Base-by-base conservation (phyloP, 2,888 invertebrate genomes). In the Cenopis cana region DNA sequence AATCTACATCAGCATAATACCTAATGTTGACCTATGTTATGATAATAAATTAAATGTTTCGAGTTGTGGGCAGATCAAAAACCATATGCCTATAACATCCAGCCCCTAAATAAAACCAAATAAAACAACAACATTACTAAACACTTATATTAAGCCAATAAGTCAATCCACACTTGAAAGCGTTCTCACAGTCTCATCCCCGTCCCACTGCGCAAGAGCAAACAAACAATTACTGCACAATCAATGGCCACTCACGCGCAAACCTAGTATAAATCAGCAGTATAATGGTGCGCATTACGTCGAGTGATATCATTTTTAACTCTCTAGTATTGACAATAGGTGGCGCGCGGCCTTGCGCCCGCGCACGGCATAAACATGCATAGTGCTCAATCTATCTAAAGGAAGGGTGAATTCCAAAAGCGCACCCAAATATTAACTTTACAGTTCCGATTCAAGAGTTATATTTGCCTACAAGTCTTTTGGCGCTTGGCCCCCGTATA, bases 161-260 rank as follows among this genome's bases (percentile, higher is more conserved):
- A 85, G 81, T 82, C 74, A 75, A 81, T 80, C 79, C 76, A 68
- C 78, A 81, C 83, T 86, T 80, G 82, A 80, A 81, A 82, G 76
- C 60, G 65, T 89, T 91, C 91, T 85, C 90, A 89, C 85, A 85
- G 78, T 79, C 76, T 75, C 81, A 82, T 82, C 86, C 85, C 71
- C 57, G 56, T 64, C 59, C 82, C 78, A 77, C 77, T 75, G 79
- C 79, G 82, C 78, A 74, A 79, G 78, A 76, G 82, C 85, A 91
- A 93, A 93, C 90, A 93, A 92, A 92, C 89, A 89, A 92, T 92
- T 91, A 91, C 90, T 87, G 81, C 79, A 88, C 90, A 89, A 91
- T 92, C 91, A 88, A 83, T 80, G 80, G 78, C 83, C 85, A 87
- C 87, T 89, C 90, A 83, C 79, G 85, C 88, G 87, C 81, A 77